Conservation (phyloP, 2,888 invertebrate genomes). For the Microplitis manilae region DNA sequence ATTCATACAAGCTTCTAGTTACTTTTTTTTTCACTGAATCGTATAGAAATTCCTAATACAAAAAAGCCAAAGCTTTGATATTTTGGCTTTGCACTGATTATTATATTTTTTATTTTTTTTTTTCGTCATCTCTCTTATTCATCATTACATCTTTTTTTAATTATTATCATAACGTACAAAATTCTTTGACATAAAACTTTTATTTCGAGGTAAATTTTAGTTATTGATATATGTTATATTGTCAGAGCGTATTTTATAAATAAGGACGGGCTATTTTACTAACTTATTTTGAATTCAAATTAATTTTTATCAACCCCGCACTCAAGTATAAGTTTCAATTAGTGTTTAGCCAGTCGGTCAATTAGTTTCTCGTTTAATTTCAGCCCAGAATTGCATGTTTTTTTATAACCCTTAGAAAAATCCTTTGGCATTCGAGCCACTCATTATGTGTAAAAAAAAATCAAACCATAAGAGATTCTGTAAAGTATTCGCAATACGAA, state of each 20-base stretch:
- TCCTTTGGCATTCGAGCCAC: too few relatives aligned
- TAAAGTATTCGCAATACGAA: too few relatives aligned
- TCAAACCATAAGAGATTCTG: too few relatives aligned
- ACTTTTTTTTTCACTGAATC: neutral
- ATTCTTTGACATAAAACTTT: neutral
- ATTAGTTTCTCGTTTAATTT: too few relatives aligned
- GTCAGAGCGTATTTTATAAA: neutral
- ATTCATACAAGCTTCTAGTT: neutral
- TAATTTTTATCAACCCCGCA: neutral
- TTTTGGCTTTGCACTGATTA: neutral
- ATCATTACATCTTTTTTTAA: neutral
- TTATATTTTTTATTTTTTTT: neutral
- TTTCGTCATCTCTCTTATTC: neutral
- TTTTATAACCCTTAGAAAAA: too few relatives aligned
- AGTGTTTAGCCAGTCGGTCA: too few relatives aligned
- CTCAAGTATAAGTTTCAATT: too few relatives aligned
- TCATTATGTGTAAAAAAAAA: too few relatives aligned
- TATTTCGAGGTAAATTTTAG: neutral
- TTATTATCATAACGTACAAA: neutral
- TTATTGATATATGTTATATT: neutral
- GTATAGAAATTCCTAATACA: neutral
- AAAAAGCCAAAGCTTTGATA: neutral
- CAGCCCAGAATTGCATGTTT: too few relatives aligned
- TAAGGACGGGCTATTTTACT: neutral
- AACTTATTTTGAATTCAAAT: neutral